Conservation (phyloP, 1,140 invertebrate genomes). For the Lithobius niger region DNA sequence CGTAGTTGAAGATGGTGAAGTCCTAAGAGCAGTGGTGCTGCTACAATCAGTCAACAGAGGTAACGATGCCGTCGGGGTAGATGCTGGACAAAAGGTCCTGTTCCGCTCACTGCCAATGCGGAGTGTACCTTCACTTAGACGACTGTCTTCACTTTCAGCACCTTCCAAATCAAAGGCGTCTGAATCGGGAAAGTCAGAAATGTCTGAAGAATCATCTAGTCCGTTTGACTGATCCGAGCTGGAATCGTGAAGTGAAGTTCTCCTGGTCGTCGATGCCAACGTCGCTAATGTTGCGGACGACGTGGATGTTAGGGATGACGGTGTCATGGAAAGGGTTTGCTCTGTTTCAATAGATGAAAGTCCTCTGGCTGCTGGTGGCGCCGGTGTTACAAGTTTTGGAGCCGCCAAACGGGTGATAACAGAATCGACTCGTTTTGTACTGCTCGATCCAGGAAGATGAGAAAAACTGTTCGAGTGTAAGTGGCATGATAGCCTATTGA, state of each 20-base stretch:
- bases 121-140: not conserved
- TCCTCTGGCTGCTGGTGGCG: not conserved
- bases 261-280: no score
- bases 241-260: no score
- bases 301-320: not conserved
- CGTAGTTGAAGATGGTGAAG: no score
- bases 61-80: not conserved
- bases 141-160: not conserved
- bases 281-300: not conserved
- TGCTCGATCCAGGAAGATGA: no score
- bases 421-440: constrained; percentile 6
- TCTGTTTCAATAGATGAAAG: not conserved
- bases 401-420: constrained; percentile 2
- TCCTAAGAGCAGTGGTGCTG: no score
- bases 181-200: constrained; percentile 3
- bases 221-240: constrained; percentile 1
- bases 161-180: constrained; percentile 1
- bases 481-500: no score
- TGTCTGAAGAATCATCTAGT: not conserved
- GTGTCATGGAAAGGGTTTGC: not conserved
- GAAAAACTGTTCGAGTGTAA: no score
- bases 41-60: not conserved
- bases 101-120: not conserved
- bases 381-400: not conserved
- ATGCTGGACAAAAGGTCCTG: no score